These are phyloP conservation scores for Protophormia terraenovae DNA, from an alignment of 2,888 invertebrate species.

Conservation along the genomic window DNA sequence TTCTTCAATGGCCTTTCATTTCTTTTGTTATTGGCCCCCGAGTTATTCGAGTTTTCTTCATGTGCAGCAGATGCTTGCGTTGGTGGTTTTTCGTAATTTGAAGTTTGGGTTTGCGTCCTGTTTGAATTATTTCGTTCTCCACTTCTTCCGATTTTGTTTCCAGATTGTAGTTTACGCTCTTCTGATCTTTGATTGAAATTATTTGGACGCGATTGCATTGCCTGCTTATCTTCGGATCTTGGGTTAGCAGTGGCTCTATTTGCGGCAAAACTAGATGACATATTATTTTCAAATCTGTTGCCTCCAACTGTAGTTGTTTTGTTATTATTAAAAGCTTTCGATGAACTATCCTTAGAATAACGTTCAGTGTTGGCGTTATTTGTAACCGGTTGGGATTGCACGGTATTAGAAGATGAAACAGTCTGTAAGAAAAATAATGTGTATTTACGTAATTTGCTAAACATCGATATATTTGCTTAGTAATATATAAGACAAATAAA, in stretches of 20 bases:
- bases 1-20: slow-evolving; percentile 49
- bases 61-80: background rate
- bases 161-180: slow-evolving; percentile 39
- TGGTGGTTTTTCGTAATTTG: slow-evolving; percentile 22
- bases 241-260: slow-evolving; percentile 68
- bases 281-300: slow-evolving; percentile 80
- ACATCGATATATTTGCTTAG: too few relatives aligned
- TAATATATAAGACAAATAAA: background rate
- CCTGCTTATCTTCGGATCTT: slow-evolving; percentile 24
- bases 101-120: slow-evolving; percentile 1
- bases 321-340: slow-evolving; percentile 44
- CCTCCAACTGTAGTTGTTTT: slow-evolving; percentile 57
- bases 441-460: background rate
- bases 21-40: slow-evolving; percentile 35
- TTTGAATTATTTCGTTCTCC: slow-evolving; percentile 38
- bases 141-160: slow-evolving; percentile 23
- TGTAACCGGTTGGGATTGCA: background rate
- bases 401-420: background rate
- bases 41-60: slow-evolving; percentile 30
- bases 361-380: background rate
- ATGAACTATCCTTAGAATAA: background rate
- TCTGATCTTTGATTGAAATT: slow-evolving; percentile 57
- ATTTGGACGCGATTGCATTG: slow-evolving; percentile 27
- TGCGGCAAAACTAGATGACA: slow-evolving; percentile 80
- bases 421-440: slow-evolving; percentile 19